A percentile compares a stretch with the other conserved stretches of the same genome.
Evolutionary conservation across 2,797 vertebrate genomes (phyloP).

Genomic region (Mormyrops boulengeri): DNA sequence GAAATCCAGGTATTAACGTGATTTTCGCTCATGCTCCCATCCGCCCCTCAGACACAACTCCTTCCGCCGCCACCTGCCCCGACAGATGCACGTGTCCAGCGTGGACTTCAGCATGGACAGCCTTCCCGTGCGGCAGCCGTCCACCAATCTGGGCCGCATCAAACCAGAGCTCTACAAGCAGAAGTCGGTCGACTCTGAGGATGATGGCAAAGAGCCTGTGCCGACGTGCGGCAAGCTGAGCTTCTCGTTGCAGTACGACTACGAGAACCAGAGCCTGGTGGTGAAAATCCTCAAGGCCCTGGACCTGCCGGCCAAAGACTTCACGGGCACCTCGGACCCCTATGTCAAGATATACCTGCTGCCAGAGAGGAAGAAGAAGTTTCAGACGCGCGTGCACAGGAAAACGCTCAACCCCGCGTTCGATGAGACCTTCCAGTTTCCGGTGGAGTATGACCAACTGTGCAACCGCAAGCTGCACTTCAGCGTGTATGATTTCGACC

Average conservation of each 20-base stretch:
- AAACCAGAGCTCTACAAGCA: conserved; percentile 98
- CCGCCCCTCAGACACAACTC: conserved; percentile 80
- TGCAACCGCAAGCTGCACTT: conserved; percentile 94
- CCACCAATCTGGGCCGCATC: conserved; percentile 90
- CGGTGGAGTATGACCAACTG: conserved; percentile 83
- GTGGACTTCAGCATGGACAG: conserved; percentile 88
- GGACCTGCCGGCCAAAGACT: conserved; percentile 94
- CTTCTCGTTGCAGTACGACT: conserved; percentile 84
- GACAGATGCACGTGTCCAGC: conserved; percentile 95
- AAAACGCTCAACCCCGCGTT: conserved; percentile 93
- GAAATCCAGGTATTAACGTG: neutral
- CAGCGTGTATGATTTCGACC: conserved; percentile 97
- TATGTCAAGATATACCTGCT: conserved; percentile 98
- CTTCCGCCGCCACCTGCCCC: conserved; percentile 88
- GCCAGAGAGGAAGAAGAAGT: conserved; percentile 97
- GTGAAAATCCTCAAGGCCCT: conserved; percentile 88
- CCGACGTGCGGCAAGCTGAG: conserved; percentile 91
- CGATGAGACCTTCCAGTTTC: conserved; percentile 90
- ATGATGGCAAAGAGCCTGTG: conserved; percentile 68
- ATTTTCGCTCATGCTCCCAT: neutral
- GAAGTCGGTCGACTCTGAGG: conserved; percentile 91
- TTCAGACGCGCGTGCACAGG: conserved; percentile 93
- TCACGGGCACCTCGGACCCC: conserved; percentile 91
- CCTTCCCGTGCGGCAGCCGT: conserved; percentile 82
- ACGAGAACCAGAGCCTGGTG: conserved; percentile 85